phyloP scores from a whole-genome alignment of 2,113 vertebrate species.

The Sinocyclocheilus anophthalmus region DNA sequence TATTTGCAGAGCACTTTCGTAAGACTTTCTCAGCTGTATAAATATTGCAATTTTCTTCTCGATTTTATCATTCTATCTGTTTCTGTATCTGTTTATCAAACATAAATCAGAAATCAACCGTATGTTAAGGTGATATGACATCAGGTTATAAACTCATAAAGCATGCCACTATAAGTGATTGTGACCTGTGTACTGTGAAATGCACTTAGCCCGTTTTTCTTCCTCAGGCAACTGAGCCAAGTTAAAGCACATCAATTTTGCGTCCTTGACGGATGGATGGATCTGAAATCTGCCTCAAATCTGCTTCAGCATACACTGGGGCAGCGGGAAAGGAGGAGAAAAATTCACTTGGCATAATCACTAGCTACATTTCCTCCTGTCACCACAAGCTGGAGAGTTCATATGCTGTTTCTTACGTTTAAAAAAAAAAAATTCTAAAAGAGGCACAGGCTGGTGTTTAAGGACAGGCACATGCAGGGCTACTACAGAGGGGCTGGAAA shows the following conservation, averaged over 20 bases:
- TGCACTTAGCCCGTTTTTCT: neutral
- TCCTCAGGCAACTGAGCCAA: neutral
- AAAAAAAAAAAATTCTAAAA: neutral
- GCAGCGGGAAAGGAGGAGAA: neutral
- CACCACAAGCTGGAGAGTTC: neutral
- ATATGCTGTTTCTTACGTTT: neutral
- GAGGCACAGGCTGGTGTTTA: neutral
- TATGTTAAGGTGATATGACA: neutral
- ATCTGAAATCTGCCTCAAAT: conserved; percentile 33
- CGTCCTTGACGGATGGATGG: neutral
- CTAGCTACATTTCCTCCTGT: conserved; percentile 7
- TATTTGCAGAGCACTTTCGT: neutral
- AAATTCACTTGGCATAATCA: conserved; percentile 1
- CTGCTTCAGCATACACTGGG: conserved; percentile 31
- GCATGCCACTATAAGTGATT: neutral
- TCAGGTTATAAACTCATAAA: conserved; percentile 7
- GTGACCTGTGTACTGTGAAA: neutral
- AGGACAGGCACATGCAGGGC: neutral
- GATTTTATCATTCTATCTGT: neutral
- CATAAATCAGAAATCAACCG: neutral
- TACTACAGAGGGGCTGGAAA: neutral
- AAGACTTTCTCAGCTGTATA: neutral
- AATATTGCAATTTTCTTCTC: neutral
- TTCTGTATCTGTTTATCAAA: conserved; percentile 8
- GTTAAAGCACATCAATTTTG: neutral